Evolutionary conservation across 2,113 vertebrate species (phyloP).

Genomic region (Campylorhamphus procurvoides): DNA sequence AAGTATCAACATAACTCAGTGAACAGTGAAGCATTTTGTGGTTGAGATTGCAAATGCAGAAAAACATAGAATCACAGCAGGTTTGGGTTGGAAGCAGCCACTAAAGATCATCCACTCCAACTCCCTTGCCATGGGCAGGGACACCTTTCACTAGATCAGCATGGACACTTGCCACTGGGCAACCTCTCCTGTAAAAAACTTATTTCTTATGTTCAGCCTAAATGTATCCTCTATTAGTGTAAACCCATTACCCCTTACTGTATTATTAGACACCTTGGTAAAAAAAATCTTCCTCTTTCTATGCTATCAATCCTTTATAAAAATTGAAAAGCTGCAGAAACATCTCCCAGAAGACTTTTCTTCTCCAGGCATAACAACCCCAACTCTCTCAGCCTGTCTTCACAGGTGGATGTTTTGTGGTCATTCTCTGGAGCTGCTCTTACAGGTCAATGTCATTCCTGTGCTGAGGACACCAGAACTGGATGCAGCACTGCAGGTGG

Average conservation of each 20-base stretch:
- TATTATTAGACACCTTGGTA: not conserved
- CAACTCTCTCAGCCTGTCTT: not conserved
- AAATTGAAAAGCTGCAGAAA: not conserved
- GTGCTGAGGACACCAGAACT: not conserved
- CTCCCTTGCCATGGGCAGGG: not conserved
- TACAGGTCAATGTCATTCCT: not conserved
- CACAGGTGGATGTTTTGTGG: not conserved
- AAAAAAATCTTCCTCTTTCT: not conserved
- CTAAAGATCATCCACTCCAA: not conserved
- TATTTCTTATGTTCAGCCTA: not conserved
- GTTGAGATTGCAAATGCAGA: not conserved
- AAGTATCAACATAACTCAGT: not conserved
- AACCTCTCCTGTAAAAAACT: not conserved
- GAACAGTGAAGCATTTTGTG: not conserved
- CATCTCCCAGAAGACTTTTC: rapidly evolving
- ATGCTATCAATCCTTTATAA: not conserved
- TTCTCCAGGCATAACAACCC: not conserved
- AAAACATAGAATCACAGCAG: not conserved
- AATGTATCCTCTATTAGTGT: not conserved
- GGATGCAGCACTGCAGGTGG: not conserved
- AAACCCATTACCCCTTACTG: not conserved
- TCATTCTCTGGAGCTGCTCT: not conserved
- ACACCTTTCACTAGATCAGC: not conserved
- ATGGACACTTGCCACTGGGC: not conserved
- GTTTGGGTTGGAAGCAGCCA: not conserved